Base-by-base conservation (phyloP, 2,888 invertebrate genomes). In the Pristionchus mayeri region DNA sequence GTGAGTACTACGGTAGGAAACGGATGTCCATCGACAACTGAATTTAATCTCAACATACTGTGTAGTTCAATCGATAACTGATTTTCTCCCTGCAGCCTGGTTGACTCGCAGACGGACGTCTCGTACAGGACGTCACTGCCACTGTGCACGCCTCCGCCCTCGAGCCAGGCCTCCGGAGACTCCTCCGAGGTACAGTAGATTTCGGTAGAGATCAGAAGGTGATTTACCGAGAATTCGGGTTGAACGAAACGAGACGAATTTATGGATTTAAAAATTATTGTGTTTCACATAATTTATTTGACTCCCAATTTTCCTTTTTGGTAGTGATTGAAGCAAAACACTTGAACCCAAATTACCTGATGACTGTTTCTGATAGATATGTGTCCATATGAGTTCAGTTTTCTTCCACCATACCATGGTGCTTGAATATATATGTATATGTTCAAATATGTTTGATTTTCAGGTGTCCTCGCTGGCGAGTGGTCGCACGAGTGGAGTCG, bases 391-490 rank as follows among this genome's bases (percentile, higher is more conserved):
- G n/a, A n/a, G n/a, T n/a, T n/a, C n/a, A n/a, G n/a, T n/a, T n/a
- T n/a, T n/a, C n/a, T n/a, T n/a, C n/a, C n/a, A n/a, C n/a, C n/a
- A n/a, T n/a, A n/a, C n/a, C n/a, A n/a, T n/a, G n/a, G n/a, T n/a
- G n/a, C n/a, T n/a, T n/a, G n/a, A n/a, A n/a, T n/a, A n/a, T n/a
- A n/a, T n/a, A n/a, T n/a, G n/a, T n/a, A n/a, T n/a, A n/a, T n/a
- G n/a, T n/a, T n/a, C n/a, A n/a, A n/a, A n/a, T n/a, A n/a, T n/a
- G n/a, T n/a, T n/a, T n/a, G n/a, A n/a, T n/a, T 2, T 63, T 16
- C 63, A 67, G 67, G 67, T 67, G 18, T 87, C 87, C 37, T 89
- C 89, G 2, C 86, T 89, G 13, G 86, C 88, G 27, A 86, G 86
- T 6, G 86, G 86, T 67, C 60, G 88, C n/a, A 76, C 84, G n/a